Base-by-base conservation (phyloP, 2,113 vertebrate genomes). In the Opisthocomus hoazin region DNA sequence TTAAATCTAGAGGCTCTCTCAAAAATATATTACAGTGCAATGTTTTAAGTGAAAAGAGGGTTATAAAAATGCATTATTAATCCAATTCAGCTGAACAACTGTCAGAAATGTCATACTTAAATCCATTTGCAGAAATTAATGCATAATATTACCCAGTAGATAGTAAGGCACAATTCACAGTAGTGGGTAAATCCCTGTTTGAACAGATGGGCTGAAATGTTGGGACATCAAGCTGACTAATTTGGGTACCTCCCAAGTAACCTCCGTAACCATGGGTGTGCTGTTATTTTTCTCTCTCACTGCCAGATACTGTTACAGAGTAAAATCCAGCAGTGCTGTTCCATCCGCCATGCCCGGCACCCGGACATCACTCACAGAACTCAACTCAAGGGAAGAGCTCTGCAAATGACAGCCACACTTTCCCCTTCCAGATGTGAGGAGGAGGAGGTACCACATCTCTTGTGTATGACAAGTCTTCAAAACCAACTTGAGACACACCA, bases 121-220 rank as follows among this genome's bases (percentile, higher is more conserved):
- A 89, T 84, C 87, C 90, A 94, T 95, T 95, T 93, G 46, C 84
- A 84, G 89, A 94, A 96, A 96, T 93, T 96, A 97, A 91, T 60
- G 50, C 81, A 74, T 83, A 91, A 89, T 95, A 94, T 96, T 94
- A 92, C 84, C 92, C 93, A 66, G 70, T 13, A 93, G 89, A 91
- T 94, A 74, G 63, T n/a, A 83, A 85, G 61, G 74, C 78, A 73
- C 66, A 87, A 94, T 77, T 84, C 87, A 77, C 65, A 87, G 86
- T 34, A 91, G 84, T 46, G 66, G 91, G 94, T 76, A 84, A 96
- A 96, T 91, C 96, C 95, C 89, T 63, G 23, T 94, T 96, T 94
- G 95, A 97, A 94, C 96, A 96, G 96, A 97, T 97, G 95, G 94
- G 63, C 93, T 95, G 94, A 91, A 97, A 92, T 77, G 58, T 18